Evolutionary conservation across 2,113 vertebrate genomes (phyloP), one percentile per base, ranked within the genome.

Genomic region (Trachemys scripta): DNA sequence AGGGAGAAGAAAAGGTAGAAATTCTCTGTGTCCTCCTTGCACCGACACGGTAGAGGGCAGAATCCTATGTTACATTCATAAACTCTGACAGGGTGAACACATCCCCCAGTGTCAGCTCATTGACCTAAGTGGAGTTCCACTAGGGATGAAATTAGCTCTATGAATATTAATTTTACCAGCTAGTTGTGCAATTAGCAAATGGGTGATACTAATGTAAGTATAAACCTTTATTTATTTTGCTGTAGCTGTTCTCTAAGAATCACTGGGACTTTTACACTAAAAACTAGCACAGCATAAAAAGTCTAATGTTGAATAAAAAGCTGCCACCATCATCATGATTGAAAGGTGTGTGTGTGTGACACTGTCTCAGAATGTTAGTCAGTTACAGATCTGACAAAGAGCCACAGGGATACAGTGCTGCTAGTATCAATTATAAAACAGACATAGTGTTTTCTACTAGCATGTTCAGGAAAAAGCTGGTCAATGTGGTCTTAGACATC

Each of bases 1-100:
- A 42, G 38, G 10, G 22, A 75, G 22, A 45, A 42, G 38, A 24
- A 76, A n/a, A 45, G 38, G 22, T 12, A 45, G n/a, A 76, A 42
- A 25, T 45, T 76, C 8, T 10, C 0, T 27, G 24, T 6, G 80
- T 53, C 62, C 78, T 65, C 24, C 51, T 53, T 9, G 31, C 31
- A 24, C 38, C 13, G 12, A 22, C 72, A 76, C 29, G 0, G 2
- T 2, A 16, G 10, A 4, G 2, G 22, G 57, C 42, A 89, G 17
- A 7, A 1, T 29, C 29, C 22, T 35, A 3, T 5, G 5, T 80
- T n/a, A 6, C 8, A 9, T 65, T 22, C 2, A 1, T 5, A 16
- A 78, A 81, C 35, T 84, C 1, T 38, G 38, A 72, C 8, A 38
- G 19, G 65, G 31, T 54, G 53, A 7, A 72, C n/a, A 38, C 65